Percentiles rank a stretch among this genome's conserved stretches.
These are phyloP conservation scores for Sinocyclocheilus anshuiensis DNA, from an alignment of 2,113 vertebrate genomes.

Conservation along the genomic window DNA sequence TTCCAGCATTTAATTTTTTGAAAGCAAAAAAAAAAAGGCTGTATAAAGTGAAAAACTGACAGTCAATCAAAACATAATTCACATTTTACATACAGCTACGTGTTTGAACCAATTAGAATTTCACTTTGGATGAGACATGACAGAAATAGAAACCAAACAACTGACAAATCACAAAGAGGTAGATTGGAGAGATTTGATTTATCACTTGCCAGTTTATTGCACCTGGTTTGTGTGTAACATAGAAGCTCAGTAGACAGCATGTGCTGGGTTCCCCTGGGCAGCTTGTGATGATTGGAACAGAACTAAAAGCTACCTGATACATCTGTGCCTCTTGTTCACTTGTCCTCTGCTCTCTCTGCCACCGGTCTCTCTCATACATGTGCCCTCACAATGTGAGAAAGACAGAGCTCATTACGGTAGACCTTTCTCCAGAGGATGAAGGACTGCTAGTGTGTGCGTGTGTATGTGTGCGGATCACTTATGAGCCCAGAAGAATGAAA, in stretches of 20 bases:
- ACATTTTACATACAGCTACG: not conserved
- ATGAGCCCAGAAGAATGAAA: not conserved
- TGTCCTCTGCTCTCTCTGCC: constrained; percentile 12
- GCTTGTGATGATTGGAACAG: not conserved
- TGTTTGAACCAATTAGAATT: not conserved
- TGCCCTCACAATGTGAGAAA: constrained; percentile 1
- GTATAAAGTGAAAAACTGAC: not conserved
- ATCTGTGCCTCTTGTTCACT: constrained; percentile 1
- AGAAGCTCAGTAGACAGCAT: not conserved
- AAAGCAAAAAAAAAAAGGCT: not conserved
- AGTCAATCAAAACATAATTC: not conserved
- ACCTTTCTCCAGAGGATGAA: not conserved
- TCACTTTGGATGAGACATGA: not conserved
- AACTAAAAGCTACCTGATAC: not conserved
- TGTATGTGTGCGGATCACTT: not conserved
- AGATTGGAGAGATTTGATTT: not conserved
- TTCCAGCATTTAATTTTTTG: not conserved
- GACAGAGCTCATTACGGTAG: not conserved
- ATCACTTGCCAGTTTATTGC: not conserved
- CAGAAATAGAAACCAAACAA: constrained; percentile 6
- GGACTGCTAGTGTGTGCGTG: not conserved
- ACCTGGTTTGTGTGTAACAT: not conserved
- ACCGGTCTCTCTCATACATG: not conserved
- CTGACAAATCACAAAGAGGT: not conserved
- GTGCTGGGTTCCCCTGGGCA: not conserved